Conservation (phyloP, 2,888 invertebrate species). For the Seladonia tumulorum region DNA sequence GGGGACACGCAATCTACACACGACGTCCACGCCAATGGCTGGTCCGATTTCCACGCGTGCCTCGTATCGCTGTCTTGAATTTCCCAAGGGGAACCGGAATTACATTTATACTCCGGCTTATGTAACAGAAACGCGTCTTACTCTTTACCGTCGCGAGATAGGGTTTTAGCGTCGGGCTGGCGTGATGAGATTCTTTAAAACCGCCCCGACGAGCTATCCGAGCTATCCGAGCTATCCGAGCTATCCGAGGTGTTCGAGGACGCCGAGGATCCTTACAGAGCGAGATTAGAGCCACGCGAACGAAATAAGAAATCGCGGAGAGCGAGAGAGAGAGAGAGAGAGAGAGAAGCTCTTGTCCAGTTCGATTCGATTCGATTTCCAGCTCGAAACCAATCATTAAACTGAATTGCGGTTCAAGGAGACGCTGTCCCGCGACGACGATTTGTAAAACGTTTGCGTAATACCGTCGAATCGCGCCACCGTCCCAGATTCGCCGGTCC, state of each 20-base stretch:
- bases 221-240: conserved; percentile 17
- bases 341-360: background rate
- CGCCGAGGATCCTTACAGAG: background rate
- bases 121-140: conserved; percentile 52
- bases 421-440: background rate
- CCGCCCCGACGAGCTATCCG: background rate
- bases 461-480: background rate
- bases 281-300: conserved; percentile 6
- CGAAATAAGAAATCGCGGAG: background rate
- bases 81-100: conserved; percentile 60
- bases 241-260: conserved; percentile 14
- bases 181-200: conserved; percentile 45
- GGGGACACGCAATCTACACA: background rate
- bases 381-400: background rate
- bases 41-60: conserved; percentile 57
- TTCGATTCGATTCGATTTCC: background rate
- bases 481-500: background rate
- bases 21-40: conserved; percentile 25
- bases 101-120: conserved; percentile 54
- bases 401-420: background rate
- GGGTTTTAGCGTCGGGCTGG: conserved; percentile 24
- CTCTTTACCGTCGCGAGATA: conserved; percentile 37
- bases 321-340: background rate
- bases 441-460: background rate
- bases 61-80: conserved; percentile 55